A percentile compares a stretch with the other conserved stretches of the same genome.
Evolutionary conservation across 2,113 vertebrate genomes (phyloP).

Genomic region (Psittacula cyanocephala): DNA sequence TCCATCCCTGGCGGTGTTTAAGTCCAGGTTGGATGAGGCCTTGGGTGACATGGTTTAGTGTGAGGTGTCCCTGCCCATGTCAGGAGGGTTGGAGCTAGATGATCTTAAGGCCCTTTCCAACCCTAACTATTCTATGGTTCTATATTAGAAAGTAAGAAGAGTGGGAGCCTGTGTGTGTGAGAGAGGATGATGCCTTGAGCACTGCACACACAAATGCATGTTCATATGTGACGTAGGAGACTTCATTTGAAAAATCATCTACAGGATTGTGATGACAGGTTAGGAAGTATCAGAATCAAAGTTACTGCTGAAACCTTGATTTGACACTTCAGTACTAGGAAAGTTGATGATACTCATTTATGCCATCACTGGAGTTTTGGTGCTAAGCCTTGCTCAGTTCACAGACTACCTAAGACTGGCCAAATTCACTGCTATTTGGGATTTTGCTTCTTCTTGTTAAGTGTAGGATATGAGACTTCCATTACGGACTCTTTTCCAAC

Average conservation of each 20-base stretch:
- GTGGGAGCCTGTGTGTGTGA: background rate
- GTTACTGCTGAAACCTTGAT: background rate
- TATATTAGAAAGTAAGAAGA: background rate
- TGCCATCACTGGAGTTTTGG: background rate
- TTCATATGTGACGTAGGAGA: background rate
- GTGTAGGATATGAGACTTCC: background rate
- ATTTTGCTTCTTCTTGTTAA: background rate
- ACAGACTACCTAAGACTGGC: background rate
- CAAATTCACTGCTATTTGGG: background rate
- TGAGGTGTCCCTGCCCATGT: too few species aligned
- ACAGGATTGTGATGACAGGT: background rate
- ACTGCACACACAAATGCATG: rapidly evolving
- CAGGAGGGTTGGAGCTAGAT: background rate
- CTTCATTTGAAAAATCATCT: background rate
- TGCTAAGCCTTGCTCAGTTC: background rate
- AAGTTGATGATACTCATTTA: background rate
- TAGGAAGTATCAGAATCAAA: background rate
- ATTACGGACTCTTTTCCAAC: background rate
- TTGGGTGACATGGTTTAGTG: background rate
- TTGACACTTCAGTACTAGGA: background rate
- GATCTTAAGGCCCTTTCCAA: background rate
- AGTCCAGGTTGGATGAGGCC: background rate
- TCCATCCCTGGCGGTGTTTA: too few species aligned
- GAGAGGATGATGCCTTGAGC: background rate
- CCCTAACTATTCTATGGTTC: background rate